Evolutionary conservation across 1,140 invertebrate species (phyloP).

Genomic region (Babylonia areolata): DNA sequence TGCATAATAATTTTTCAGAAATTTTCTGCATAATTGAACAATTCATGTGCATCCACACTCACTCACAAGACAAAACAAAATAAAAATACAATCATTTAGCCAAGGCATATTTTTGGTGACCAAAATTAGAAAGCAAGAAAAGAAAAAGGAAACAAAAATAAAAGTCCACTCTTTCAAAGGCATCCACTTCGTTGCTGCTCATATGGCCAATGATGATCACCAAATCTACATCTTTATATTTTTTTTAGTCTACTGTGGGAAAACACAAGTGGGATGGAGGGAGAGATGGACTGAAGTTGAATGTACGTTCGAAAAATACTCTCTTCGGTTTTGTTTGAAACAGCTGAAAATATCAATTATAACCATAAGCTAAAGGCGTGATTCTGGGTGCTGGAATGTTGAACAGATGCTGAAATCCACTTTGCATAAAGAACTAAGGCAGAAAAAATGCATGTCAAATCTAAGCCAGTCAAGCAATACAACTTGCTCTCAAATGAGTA

Average conservation of each 20-base stretch:
- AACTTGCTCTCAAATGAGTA: neutral
- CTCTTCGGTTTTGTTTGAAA: neutral
- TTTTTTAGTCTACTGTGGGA: neutral
- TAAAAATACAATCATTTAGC: neutral
- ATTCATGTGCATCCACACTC: neutral
- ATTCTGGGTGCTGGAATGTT: neutral
- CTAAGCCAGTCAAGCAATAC: neutral
- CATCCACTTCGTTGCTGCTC: constrained; percentile 13
- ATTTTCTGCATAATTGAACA: neutral
- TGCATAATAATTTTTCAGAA: too few relatives aligned
- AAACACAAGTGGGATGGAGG: neutral
- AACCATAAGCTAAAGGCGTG: neutral
- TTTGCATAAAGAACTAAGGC: constrained; percentile 25
- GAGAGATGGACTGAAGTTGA: too few relatives aligned
- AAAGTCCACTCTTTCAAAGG: neutral
- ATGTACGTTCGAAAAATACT: too few relatives aligned
- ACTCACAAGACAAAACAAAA: neutral
- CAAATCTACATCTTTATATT: neutral
- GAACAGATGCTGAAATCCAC: neutral
- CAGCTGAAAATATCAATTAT: neutral
- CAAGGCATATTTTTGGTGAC: neutral
- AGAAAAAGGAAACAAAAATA: too few relatives aligned
- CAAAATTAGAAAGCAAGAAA: too few relatives aligned
- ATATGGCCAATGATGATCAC: neutral
- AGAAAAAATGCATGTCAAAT: neutral